Evolutionary conservation across 2,888 invertebrate species (phyloP).

Genomic region (Blastobasis adustella): DNA sequence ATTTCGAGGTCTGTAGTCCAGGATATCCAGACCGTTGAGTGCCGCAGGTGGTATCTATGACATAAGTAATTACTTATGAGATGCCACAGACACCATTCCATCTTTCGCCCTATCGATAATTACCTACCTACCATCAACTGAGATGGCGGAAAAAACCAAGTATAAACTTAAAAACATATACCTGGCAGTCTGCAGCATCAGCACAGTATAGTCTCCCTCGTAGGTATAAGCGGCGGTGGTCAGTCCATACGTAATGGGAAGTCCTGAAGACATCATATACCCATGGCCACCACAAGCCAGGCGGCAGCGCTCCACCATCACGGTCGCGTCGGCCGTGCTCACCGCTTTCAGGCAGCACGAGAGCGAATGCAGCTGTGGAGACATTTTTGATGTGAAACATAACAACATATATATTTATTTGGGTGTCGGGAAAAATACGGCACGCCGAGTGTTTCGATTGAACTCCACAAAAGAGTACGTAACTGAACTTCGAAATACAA

Average conservation of each 20-base stretch:
- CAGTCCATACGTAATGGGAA: constrained; percentile 88
- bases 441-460: too few relatives aligned
- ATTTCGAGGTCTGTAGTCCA: too few relatives aligned
- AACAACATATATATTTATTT: too few relatives aligned
- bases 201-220: constrained; percentile 97
- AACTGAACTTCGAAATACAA: too few relatives aligned
- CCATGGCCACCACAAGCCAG: constrained; percentile 96
- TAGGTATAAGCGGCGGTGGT: constrained; percentile 93
- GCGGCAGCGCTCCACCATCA: constrained; percentile 86
- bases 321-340: constrained; percentile 81
- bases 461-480: too few relatives aligned
- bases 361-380: constrained; percentile 84
- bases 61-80: too few relatives aligned
- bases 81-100: too few relatives aligned
- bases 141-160: not conserved
- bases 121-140: not conserved
- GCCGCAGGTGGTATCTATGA: too few relatives aligned
- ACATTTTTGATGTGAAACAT: too few relatives aligned
- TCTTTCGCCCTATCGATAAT: too few relatives aligned
- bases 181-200: constrained; percentile 92
- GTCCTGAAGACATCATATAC: constrained; percentile 89
- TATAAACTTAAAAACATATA: constrained; percentile 18
- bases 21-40: too few relatives aligned
- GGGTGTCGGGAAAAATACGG: too few relatives aligned
- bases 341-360: constrained; percentile 94